Percentiles rank a stretch among this genome's conserved stretches.
These are phyloP conservation scores for Apocrypta bakeri DNA, from an alignment of 1,140 invertebrate genomes.

Conservation along the genomic window DNA sequence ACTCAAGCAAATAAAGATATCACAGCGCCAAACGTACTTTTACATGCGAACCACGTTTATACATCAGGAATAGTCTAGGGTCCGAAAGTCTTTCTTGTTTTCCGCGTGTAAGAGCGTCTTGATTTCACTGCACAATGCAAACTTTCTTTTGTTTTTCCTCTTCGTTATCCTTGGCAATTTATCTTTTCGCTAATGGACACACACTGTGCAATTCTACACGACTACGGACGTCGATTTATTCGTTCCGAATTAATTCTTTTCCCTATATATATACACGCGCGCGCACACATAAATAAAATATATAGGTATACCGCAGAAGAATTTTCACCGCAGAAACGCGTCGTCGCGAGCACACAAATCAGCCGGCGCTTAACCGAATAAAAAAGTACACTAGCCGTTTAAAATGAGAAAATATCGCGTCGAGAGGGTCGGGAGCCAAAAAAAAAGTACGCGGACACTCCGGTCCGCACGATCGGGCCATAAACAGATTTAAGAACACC, in stretches of 20 bases:
- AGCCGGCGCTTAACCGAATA: neutral
- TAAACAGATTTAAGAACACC: slow-evolving; percentile 36
- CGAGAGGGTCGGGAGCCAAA: neutral
- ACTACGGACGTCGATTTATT: neutral
- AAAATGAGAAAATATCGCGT: slow-evolving; percentile 19
- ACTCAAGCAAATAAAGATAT: slow-evolving; percentile 60
- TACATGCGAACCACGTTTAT: slow-evolving; percentile 51
- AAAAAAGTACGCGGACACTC: neutral
- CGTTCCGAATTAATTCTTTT: neutral
- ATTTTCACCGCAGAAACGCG: too few relatives aligned
- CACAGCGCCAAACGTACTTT: slow-evolving; percentile 57
- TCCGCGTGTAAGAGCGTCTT: slow-evolving; percentile 21
- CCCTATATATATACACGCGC: too few relatives aligned
- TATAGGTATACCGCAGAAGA: too few relatives aligned
- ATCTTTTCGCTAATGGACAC: slow-evolving; percentile 54
- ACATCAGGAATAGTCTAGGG: slow-evolving; percentile 42
- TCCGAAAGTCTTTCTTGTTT: neutral
- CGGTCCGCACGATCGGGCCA: slow-evolving; percentile 2
- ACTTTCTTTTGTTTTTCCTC: neutral
- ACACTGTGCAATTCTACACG: neutral
- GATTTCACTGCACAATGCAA: slow-evolving; percentile 41
- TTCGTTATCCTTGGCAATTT: slow-evolving; percentile 38
- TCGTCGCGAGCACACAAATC: neutral
- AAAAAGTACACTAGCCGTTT: neutral
- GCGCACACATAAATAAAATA: too few relatives aligned